Percentiles rank a stretch among this genome's conserved stretches.
Evolutionary conservation across 2,113 vertebrate genomes (phyloP).

Genomic region (Micronycteris hirsuta): DNA sequence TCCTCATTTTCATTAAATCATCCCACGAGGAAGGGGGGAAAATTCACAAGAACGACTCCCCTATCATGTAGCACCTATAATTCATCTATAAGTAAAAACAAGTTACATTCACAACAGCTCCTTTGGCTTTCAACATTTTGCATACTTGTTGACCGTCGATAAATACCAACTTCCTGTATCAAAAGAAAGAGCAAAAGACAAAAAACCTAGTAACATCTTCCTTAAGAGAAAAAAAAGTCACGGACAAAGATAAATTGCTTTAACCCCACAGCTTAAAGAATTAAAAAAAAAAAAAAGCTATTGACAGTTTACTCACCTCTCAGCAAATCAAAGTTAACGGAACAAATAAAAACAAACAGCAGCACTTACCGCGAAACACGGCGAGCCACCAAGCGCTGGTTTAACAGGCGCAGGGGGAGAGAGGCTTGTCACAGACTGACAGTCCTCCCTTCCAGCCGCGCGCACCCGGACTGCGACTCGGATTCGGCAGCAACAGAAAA

Average conservation of each 20-base stretch:
- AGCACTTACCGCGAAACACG: neutral
- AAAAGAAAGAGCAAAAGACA: neutral
- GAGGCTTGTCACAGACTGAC: neutral
- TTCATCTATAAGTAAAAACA: conserved; percentile 13
- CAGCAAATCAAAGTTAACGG: neutral
- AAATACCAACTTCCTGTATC: conserved; percentile 36
- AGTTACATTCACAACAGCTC: neutral
- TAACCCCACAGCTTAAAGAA: neutral
- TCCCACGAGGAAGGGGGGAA: neutral
- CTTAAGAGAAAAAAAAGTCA: neutral
- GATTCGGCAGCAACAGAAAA: neutral
- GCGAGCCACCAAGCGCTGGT: neutral
- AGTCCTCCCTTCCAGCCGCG: neutral
- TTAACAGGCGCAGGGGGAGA: neutral
- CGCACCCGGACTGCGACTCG: neutral
- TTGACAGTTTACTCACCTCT: neutral
- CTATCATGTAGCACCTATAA: neutral
- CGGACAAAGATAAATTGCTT: neutral
- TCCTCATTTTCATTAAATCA: neutral
- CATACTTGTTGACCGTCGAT: neutral
- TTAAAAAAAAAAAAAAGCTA: neutral
- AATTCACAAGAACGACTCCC: neutral
- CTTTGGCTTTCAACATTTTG: conserved; percentile 6
- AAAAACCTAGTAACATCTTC: neutral
- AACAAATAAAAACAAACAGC: neutral